These are phyloP conservation scores for Macrocentrus cingulum DNA, from an alignment of 1,140 invertebrate genomes.

Conservation along the genomic window DNA sequence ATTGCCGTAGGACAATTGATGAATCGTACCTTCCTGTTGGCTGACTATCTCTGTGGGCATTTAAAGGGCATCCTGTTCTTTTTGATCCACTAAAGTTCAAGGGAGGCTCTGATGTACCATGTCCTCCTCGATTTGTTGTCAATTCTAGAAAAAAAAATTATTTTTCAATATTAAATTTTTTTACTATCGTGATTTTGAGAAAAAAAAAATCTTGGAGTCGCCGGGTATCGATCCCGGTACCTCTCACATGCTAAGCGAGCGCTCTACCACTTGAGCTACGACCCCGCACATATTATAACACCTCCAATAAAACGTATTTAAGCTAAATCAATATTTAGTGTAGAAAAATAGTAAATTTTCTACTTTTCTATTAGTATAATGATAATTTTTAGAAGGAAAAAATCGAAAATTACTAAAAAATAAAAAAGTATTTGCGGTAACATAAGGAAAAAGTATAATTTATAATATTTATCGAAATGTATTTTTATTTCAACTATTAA, in stretches of 20 bases:
- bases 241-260: slow-evolving; percentile 86
- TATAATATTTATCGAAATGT: too few relatives aligned
- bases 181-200: slow-evolving; percentile 3
- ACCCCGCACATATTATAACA: slow-evolving; percentile 62
- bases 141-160: slow-evolving; percentile 33
- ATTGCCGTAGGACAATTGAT: slow-evolving; percentile 56
- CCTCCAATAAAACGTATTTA: too few relatives aligned
- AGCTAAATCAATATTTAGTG: too few relatives aligned
- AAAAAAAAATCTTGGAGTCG: slow-evolving; percentile 62
- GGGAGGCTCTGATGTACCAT: slow-evolving; percentile 25
- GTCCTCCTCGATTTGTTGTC: slow-evolving; percentile 17
- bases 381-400: too few relatives aligned
- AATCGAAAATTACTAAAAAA: too few relatives aligned
- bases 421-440: too few relatives aligned
- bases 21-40: slow-evolving; percentile 49
- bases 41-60: slow-evolving; percentile 35
- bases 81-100: slow-evolving; percentile 42
- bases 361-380: too few relatives aligned
- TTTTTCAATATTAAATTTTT: slow-evolving; percentile 7
- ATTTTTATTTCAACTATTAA: too few relatives aligned
- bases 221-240: slow-evolving; percentile 83
- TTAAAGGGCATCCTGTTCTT: slow-evolving; percentile 40
- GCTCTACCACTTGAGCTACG: slow-evolving; percentile 86
- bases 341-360: too few relatives aligned
- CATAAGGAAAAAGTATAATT: too few relatives aligned